Base-by-base conservation (phyloP, 35 echinoderm and acorn worm genomes). In the Chiridota heheva region DNA sequence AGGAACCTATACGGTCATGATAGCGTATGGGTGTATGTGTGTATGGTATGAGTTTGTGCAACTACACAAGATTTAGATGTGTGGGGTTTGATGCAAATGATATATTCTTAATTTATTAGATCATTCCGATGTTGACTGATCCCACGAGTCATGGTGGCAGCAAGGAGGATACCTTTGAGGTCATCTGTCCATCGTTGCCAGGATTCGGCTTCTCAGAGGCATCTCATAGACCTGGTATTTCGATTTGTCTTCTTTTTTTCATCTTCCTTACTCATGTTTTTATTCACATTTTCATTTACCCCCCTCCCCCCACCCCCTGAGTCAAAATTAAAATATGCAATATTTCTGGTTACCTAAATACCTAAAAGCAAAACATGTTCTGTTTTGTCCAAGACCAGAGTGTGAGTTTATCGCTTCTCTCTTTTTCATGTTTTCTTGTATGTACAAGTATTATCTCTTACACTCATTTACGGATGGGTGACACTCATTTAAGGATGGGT, bases 181-280 rank as follows among this genome's bases (percentile, higher is more conserved):
- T 96, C 34, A 90, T 96, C 47, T 86, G 81, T 70, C 92, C 92
- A 16, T 86, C 88, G 34, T 39, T 96, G 24, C 92, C 92, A 28
- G 92, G 92, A 13, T 96, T 76, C 40, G 87, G 87, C 10, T 96
- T 90, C 42, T 96, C 92, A 53, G 92, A 96, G 68, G 92, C 87
- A 39, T 53, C 92, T 13, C 92, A 96, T 42, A 96, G 87, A 83
- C 86, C 81, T 55, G 91, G 91, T 95, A 78, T 22, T 53, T 13
- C 48, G 10, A 13, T 53, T 53, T 53, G 48, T 22, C 22, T 10
- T 22, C 48, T 53, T 53, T 53, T 53, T 53, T 53, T 53, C 22
- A 29, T 31, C 29, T 13, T 66, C 13, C 4, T 33, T 12, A 37
- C 10, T 42, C 64, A 68, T 61, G 8, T 7, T 61, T 61, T 61